Conservation (phyloP, 2,797 vertebrate species). For the Emydoidea blandingii region DNA sequence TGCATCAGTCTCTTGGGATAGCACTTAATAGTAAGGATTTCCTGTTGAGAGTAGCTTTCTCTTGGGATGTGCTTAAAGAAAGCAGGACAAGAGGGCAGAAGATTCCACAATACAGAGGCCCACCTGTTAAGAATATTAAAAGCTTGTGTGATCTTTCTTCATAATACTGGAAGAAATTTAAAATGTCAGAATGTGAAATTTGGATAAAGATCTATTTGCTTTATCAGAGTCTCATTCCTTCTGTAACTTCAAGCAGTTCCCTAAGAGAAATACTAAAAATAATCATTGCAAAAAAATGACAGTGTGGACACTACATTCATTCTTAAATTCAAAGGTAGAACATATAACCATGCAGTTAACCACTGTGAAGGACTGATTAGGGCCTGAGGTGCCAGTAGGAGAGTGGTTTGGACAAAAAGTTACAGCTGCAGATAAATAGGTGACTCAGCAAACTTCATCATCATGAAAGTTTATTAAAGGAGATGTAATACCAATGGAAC, state of each 20-base stretch:
- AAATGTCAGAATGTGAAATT: not conserved
- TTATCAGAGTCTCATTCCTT: not conserved
- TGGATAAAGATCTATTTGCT: not conserved
- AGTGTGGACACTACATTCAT: not conserved
- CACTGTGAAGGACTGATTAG: not conserved
- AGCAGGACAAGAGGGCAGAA: not conserved
- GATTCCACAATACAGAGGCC: not conserved
- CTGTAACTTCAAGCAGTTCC: not conserved
- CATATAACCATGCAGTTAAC: not conserved
- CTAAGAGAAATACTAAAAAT: not conserved
- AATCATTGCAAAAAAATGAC: not conserved
- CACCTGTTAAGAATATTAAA: not conserved
- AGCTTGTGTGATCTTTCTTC: not conserved
- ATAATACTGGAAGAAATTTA: not conserved
- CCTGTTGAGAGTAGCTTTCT: not conserved
- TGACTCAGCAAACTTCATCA: slow-evolving; percentile 59
- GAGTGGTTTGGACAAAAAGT: not conserved
- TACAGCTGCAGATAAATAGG: slow-evolving; percentile 23
- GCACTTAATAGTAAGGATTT: not conserved
- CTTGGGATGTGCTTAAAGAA: not conserved
- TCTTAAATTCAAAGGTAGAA: not conserved
- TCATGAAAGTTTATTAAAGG: slow-evolving; percentile 23
- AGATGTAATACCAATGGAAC: slow-evolving; percentile 45
- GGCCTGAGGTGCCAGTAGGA: not conserved
- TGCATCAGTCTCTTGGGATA: not conserved